Evolutionary conservation across 2,888 invertebrate species (phyloP).

Genomic region (Caradrina kadenii): DNA sequence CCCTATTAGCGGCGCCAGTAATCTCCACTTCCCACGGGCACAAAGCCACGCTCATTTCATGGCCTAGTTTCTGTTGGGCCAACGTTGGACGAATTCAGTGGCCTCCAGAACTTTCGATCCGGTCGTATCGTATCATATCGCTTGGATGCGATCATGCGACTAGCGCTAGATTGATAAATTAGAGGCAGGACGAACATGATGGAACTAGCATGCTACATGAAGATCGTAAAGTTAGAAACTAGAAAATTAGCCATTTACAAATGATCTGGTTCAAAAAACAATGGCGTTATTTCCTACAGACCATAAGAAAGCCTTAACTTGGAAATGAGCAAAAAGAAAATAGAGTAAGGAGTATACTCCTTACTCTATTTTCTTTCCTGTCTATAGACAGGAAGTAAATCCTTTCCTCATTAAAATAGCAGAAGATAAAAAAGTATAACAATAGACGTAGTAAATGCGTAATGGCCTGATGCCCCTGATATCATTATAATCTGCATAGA

Average conservation of each 20-base stretch:
- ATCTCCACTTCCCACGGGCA: conserved; percentile 62
- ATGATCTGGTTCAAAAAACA: too few species aligned
- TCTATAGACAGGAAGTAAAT: neutral
- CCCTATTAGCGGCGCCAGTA: conserved; percentile 69
- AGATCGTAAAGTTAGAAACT: neutral
- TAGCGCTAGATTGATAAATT: conserved; percentile 31
- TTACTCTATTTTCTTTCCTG: neutral
- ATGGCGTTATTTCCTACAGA: too few species aligned
- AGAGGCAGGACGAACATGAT: conserved; percentile 11
- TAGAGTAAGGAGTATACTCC: too few species aligned
- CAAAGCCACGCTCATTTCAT: conserved; percentile 54
- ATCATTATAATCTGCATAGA: conserved; percentile 2
- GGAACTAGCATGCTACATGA: neutral
- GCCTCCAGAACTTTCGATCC: conserved; percentile 52
- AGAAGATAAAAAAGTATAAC: neutral
- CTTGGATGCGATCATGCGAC: conserved; percentile 15
- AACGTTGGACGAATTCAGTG: conserved; percentile 35
- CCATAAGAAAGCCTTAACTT: too few species aligned
- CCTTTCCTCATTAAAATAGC: neutral
- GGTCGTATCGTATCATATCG: conserved; percentile 26
- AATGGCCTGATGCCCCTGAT: conserved; percentile 7
- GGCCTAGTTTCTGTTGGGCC: conserved; percentile 52
- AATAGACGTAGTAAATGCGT: conserved; percentile 15
- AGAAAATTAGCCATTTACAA: neutral
- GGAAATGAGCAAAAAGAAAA: neutral